phyloP scores from a whole-genome alignment of 2,113 vertebrate species.

The Lasiurus borealis region DNA sequence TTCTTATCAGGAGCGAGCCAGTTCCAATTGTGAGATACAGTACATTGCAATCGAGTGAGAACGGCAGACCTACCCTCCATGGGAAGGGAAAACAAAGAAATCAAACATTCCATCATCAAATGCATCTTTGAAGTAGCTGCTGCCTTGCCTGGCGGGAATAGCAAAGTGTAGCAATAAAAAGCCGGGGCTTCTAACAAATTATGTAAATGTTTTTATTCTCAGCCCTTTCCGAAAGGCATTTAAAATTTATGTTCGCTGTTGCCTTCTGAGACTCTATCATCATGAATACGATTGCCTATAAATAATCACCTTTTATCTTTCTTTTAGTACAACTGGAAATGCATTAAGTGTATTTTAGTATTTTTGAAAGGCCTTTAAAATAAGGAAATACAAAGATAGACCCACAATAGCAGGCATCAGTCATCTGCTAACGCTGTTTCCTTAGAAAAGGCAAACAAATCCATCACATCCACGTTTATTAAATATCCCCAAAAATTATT shows the following conservation, averaged over 20 bases:
- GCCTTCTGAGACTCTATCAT: constrained; percentile 67
- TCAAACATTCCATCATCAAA: constrained; percentile 71
- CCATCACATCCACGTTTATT: constrained; percentile 58
- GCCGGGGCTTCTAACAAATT: constrained; percentile 69
- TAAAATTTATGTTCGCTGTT: constrained; percentile 73
- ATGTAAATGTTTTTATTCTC: constrained; percentile 80
- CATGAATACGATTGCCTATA: constrained; percentile 66
- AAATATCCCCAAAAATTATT: constrained; percentile 66
- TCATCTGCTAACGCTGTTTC: constrained; percentile 74
- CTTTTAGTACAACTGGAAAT: constrained; percentile 46
- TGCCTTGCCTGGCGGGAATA: constrained; percentile 69
- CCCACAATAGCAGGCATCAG: constrained; percentile 61
- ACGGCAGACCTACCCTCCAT: background rate
- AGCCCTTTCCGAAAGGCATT: constrained; percentile 69
- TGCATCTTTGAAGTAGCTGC: constrained; percentile 68
- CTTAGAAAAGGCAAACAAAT: constrained; percentile 50
- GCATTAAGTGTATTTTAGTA: constrained; percentile 61
- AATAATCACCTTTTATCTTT: constrained; percentile 73
- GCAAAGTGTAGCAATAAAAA: constrained; percentile 80
- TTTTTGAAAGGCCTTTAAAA: constrained; percentile 74
- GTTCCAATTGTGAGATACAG: constrained; percentile 62
- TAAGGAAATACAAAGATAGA: constrained; percentile 68
- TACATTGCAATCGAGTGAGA: constrained; percentile 20
- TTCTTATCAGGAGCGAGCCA: constrained; percentile 22
- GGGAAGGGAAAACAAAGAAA: constrained; percentile 65